Conservation (phyloP, 2,797 vertebrate species). For the Myotis vivesi region DNA sequence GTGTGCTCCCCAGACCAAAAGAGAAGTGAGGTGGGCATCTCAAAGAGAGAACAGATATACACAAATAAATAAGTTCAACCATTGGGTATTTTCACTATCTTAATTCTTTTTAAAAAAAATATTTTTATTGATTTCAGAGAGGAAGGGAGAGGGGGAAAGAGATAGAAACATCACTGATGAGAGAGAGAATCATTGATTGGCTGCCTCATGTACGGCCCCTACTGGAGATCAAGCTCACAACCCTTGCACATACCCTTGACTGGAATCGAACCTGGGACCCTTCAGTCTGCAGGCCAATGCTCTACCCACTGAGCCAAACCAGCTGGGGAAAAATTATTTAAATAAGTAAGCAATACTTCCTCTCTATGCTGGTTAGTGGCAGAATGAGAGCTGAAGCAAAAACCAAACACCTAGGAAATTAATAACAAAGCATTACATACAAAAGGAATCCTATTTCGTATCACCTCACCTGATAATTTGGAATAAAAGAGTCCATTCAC, state of each 20-base stretch:
- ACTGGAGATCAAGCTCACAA: neutral
- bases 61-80: neutral
- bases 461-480: neutral
- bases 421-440: neutral
- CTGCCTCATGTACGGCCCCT: neutral
- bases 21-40: neutral
- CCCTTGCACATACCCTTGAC: neutral
- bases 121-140: no score
- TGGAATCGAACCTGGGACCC: neutral
- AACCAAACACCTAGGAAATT: slow-evolving; percentile 35
- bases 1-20: neutral
- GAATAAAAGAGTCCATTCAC: neutral
- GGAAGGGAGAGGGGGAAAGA: no score
- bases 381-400: slow-evolving; percentile 25
- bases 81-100: neutral
- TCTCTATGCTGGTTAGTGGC: neutral
- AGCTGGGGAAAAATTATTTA: neutral
- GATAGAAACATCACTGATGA: no score
- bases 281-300: neutral
- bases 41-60: neutral
- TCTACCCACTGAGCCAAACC: neutral
- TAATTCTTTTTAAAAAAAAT: neutral
- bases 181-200: no score
- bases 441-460: neutral
- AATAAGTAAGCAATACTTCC: neutral